These are phyloP conservation scores for Forbesichthys papilliferus DNA, from an alignment of 2,113 vertebrate species.

Conservation along the genomic window DNA sequence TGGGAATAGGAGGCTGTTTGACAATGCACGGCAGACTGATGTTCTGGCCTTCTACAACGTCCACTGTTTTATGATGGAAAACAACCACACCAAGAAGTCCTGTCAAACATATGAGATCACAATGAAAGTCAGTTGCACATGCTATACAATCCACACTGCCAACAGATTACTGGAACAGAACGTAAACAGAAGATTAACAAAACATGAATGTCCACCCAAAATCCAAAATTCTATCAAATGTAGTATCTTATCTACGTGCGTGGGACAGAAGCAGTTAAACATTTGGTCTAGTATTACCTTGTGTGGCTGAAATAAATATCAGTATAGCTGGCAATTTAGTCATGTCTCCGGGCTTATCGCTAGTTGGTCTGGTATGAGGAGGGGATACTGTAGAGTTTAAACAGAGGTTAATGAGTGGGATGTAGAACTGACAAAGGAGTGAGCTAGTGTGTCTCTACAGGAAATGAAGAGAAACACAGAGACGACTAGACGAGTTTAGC, in stretches of 20 bases:
- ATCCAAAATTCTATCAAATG: slow-evolving; percentile 24
- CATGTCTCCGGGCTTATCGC: slow-evolving; percentile 53
- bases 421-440: slow-evolving; percentile 21
- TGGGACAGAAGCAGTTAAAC: slow-evolving; percentile 9
- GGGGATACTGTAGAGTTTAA: slow-evolving; percentile 21
- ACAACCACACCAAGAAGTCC: slow-evolving; percentile 28
- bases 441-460: slow-evolving; percentile 48
- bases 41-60: slow-evolving; percentile 54
- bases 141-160: slow-evolving; percentile 31
- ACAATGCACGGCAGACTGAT: slow-evolving; percentile 50
- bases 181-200: too few species aligned
- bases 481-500: not conserved
- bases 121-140: slow-evolving; percentile 19
- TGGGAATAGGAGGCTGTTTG: accelerated
- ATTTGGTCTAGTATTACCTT: slow-evolving; percentile 60
- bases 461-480: slow-evolving; percentile 38
- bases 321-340: slow-evolving; percentile 38
- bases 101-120: slow-evolving; percentile 52
- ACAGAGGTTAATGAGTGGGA: slow-evolving; percentile 24
- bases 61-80: slow-evolving; percentile 5
- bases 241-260: not conserved
- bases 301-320: slow-evolving; percentile 43
- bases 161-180: not conserved
- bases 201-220: not conserved
- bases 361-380: slow-evolving; percentile 32